Base-by-base conservation (phyloP, 2,797 vertebrate species). In the Ataeniobius toweri region DNA sequence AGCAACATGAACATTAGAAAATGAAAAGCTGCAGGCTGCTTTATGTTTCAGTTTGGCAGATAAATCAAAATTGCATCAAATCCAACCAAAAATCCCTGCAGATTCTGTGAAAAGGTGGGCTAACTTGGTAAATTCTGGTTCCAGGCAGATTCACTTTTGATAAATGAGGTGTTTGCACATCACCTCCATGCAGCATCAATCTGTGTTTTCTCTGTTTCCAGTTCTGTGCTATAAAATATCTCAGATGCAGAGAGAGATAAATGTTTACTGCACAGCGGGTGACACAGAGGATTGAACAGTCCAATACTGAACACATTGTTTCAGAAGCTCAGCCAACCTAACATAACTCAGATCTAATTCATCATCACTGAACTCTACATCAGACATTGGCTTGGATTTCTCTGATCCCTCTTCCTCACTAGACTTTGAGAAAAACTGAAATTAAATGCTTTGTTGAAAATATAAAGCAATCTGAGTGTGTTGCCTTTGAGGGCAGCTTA, bases 201-300 rank as follows among this genome's bases (percentile, higher is more conserved):
- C 84, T 82, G 81, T 77, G 75, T 20, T 26, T 80, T 82, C 50
- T 20, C 26, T 6, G 8, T 51, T 86, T 81, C 83, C 78, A 74
- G 63, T 80, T 24, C 50, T 1, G 5, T 31, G 46, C 74, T 74
- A 86, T 83, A 78, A 81, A 87, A 83, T 39, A 0, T 6, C 63
- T 13, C 63, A 71, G 59, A 51, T 55, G 39, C 77, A 82, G 80
- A 63, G 61, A 55, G 56, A 84, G 76, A 85, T 90, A 89, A 83
- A 88, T 85, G 61, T 88, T 89, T 85, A 86, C 82, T 58, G 71
- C 71, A 65, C 69, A 39, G 81, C 73, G 46, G 80, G 86, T 88
- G 82, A 87, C 83, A 79, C 50, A 74, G 85, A 79, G 74, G 80
- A 71, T 76, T 75, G 24, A 73, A 58, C 67, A 16, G 0, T 14